Evolutionary conservation across 2,113 vertebrate species (phyloP).

Genomic region (Lophochroa leadbeateri): DNA sequence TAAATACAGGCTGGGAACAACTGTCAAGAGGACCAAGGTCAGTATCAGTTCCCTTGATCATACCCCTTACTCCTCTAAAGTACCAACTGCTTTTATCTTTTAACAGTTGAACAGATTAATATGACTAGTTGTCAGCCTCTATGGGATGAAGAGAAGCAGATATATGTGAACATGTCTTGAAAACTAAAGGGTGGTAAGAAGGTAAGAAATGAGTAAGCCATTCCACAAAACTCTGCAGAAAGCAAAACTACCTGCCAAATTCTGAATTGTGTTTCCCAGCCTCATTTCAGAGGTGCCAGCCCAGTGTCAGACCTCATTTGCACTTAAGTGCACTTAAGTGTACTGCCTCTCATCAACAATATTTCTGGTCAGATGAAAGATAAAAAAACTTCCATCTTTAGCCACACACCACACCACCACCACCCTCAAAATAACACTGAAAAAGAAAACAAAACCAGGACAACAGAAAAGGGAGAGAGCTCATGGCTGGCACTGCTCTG

Average conservation of each 20-base stretch:
- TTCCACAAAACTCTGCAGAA: not conserved
- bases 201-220: not conserved
- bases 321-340: not conserved
- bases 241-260: not conserved
- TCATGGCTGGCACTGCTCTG: not conserved
- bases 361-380: not conserved
- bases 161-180: not conserved
- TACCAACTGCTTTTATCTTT: constrained; percentile 45
- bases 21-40: constrained; percentile 59
- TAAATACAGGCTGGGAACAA: constrained; percentile 44
- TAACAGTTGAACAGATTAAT: constrained; percentile 30
- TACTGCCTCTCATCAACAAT: not conserved
- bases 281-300: not conserved
- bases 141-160: not conserved
- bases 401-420: not conserved
- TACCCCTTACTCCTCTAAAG: not conserved
- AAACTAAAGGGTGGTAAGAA: not conserved
- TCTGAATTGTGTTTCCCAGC: not conserved
- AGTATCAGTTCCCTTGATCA: constrained; percentile 21
- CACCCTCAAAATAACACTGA: not conserved
- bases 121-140: not conserved
- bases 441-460: not conserved
- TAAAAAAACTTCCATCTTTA: not conserved
- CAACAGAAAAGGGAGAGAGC: not conserved
- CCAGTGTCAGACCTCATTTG: not conserved